phyloP scores from a whole-genome alignment of 1,140 invertebrate species.

The Propsilocerus akamusi region DNA sequence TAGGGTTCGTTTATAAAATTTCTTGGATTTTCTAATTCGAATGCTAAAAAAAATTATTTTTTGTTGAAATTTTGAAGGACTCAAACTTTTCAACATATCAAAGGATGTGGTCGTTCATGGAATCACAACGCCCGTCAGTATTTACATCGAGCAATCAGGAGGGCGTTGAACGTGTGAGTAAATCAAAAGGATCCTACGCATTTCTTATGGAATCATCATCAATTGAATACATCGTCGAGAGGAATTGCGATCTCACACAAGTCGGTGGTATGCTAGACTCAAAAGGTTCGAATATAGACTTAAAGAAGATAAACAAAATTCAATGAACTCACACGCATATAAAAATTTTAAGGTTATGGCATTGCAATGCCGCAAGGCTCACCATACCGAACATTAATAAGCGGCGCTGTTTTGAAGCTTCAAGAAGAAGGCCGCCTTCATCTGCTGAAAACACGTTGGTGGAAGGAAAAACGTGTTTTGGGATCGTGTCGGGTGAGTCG shows the following conservation, averaged over 20 bases:
- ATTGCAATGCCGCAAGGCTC: constrained; percentile 37
- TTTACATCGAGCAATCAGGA: constrained; percentile 72
- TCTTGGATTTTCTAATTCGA: not conserved
- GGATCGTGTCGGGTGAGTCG: constrained; percentile 55
- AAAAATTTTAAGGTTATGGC: not conserved
- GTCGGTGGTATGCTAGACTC: constrained; percentile 78
- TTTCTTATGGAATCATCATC: constrained; percentile 89
- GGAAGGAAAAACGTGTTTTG: constrained; percentile 78
- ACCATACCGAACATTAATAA: constrained; percentile 69
- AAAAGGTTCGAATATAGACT: constrained; percentile 86
- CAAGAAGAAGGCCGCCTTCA: constrained; percentile 87
- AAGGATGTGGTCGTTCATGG: constrained; percentile 87
- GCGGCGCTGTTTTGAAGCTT: constrained; percentile 72
- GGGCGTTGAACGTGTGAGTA: constrained; percentile 67
- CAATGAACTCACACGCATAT: not conserved
- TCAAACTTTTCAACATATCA: constrained; percentile 84
- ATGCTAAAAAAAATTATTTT: not conserved
- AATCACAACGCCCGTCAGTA: constrained; percentile 62
- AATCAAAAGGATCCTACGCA: constrained; percentile 67
- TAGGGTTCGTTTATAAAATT: constrained; percentile 37
- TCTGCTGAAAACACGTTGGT: constrained; percentile 86
- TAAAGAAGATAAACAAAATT: not conserved
- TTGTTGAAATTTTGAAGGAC: constrained; percentile 36
- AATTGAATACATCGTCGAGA: constrained; percentile 78
- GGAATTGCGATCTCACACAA: constrained; percentile 79